Base-by-base conservation (phyloP, 2,113 vertebrate genomes). In the Lepus europaeus region DNA sequence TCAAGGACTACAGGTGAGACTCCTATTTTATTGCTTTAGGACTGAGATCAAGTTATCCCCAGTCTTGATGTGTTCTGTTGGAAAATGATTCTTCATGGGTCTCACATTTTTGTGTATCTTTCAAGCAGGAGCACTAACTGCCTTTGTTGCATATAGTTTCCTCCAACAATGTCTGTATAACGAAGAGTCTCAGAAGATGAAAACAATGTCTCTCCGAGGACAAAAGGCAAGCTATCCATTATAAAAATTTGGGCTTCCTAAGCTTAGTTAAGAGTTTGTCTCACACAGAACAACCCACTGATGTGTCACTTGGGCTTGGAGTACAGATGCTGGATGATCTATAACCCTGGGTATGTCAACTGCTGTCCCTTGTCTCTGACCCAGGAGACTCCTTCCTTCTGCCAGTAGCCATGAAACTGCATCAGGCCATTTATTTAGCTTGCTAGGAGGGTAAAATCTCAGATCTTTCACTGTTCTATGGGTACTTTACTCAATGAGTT, bases 131-230 rank as follows among this genome's bases (percentile, higher is more conserved):
- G 2, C 25, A 72, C 8, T n/a, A 74, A 64, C 23, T 80, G 20
- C 8, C 5, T 53, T 22, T 90, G 10, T 72, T 92, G 56, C 63
- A 66, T 31, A 76, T 6, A 51, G 69, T 45, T 80, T 79, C 49
- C 87, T 91, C 73, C 82, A 79, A 91, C 19, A n/a, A 31, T 66
- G 16, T 87, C 86, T 88, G 36, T 84, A 23, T 70, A 70, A 77
- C 8, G 9, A 64, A 85, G 17, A 95, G 27, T 59, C 84, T 93
- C 80, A 76, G 69, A 64, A 87, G 53, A 78, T 8, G 87, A n/a
- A 91, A 80, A 85, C 7, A 84, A 83, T 19, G 12, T 72, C 22
- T 95, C n/a, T 45, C 27, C 53, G 53, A 25, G 14, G 91, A 82
- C 56, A 82, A 89, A 95, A 89, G 16, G 45, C 20, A 94, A 14